A percentile compares a stretch with the other conserved stretches of the same genome.
Evolutionary conservation across 2,113 vertebrate species (phyloP).

Genomic region (Otis tarda): DNA sequence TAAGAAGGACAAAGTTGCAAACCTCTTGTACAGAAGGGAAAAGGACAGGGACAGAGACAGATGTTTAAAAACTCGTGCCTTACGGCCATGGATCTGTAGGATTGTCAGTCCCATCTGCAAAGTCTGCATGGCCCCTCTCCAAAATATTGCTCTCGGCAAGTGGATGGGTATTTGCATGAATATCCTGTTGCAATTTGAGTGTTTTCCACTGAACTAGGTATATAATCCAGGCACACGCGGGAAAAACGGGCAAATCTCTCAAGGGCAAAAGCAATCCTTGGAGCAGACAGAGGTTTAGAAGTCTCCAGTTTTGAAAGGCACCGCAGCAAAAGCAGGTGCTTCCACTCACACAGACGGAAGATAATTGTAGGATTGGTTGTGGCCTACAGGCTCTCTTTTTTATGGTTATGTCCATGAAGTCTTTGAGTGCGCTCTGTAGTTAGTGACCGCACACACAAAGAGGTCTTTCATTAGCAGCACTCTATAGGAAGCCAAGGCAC

Average conservation of each 20-base stretch:
- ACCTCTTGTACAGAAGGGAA: background rate
- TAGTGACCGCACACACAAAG: conserved; percentile 71
- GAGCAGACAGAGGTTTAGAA: conserved; percentile 1
- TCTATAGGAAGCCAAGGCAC: conserved; percentile 64
- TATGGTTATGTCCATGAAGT: conserved; percentile 22
- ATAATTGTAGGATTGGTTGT: conserved; percentile 65
- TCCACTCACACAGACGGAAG: conserved; percentile 52
- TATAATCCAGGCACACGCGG: fast-evolving
- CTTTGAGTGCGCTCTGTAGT: conserved; percentile 65
- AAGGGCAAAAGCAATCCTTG: conserved; percentile 10
- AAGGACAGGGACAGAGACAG: background rate
- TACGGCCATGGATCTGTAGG: background rate
- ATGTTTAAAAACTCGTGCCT: background rate
- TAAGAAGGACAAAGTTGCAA: background rate
- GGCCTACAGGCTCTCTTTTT: conserved; percentile 56
- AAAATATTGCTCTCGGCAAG: background rate
- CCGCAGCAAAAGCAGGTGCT: conserved; percentile 58
- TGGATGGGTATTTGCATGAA: background rate
- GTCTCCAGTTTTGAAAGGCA: conserved; percentile 45
- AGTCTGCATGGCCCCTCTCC: background rate
- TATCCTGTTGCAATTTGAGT: background rate
- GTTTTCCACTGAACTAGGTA: background rate
- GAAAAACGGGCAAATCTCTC: background rate
- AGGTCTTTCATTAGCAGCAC: conserved; percentile 71
- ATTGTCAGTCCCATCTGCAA: background rate